phyloP scores from a whole-genome alignment of 2,113 vertebrate species.

The Chaetorhynchus papuensis region DNA sequence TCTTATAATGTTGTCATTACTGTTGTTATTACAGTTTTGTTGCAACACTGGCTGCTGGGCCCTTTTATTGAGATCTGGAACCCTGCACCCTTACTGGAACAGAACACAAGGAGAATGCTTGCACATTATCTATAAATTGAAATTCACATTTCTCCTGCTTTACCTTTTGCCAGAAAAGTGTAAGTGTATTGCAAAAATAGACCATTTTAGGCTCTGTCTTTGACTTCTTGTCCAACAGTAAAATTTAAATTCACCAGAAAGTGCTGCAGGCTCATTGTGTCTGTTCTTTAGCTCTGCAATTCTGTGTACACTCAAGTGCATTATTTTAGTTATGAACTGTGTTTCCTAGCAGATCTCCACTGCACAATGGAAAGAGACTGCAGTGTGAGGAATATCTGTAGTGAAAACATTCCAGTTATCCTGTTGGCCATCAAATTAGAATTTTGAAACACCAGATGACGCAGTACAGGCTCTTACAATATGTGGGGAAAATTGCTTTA shows the following conservation, averaged over 20 bases:
- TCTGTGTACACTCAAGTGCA: neutral
- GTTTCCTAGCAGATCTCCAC: neutral
- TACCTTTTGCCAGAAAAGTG: neutral
- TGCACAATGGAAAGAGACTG: neutral
- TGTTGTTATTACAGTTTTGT: neutral
- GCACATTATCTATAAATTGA: neutral
- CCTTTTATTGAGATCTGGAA: neutral
- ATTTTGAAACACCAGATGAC: neutral
- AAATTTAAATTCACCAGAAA: neutral
- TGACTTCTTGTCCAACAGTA: neutral
- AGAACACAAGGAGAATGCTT: neutral
- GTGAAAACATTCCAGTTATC: neutral
- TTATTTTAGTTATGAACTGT: neutral
- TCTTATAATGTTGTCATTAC: neutral
- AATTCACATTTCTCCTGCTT: neutral
- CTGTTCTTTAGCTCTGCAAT: neutral
- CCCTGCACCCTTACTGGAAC: neutral
- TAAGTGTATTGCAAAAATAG: neutral
- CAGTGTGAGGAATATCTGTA: neutral
- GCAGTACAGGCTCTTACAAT: neutral
- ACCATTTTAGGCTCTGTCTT: neutral
- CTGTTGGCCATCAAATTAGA: neutral
- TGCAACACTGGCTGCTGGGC: neutral
- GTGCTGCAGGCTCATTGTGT: neutral
- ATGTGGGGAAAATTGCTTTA: accelerated